These are phyloP conservation scores for Philantomba maxwellii DNA, from an alignment of 2,113 vertebrate genomes.

Conservation along the genomic window DNA sequence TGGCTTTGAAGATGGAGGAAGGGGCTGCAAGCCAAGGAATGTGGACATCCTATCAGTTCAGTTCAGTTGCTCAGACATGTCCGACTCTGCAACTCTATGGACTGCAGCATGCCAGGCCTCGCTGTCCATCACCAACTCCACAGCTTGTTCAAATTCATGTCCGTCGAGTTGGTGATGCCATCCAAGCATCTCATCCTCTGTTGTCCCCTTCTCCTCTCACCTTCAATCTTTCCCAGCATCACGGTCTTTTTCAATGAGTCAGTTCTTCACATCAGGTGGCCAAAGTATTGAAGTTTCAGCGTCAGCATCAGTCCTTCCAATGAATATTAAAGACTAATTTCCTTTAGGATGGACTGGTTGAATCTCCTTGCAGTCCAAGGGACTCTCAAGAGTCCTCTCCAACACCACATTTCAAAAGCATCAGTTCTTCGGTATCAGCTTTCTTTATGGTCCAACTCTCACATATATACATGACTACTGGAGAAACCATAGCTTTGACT, in stretches of 20 bases:
- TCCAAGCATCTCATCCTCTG: neutral
- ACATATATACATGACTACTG: neutral
- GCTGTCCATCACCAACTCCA: neutral
- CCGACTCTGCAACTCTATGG: neutral
- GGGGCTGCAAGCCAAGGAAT: too few relatives aligned
- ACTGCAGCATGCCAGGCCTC: neutral
- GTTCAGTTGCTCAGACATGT: neutral
- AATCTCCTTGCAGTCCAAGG: neutral
- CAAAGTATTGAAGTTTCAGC: neutral
- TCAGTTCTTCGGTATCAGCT: neutral
- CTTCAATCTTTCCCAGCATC: neutral
- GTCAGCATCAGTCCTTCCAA: neutral
- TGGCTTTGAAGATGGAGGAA: neutral
- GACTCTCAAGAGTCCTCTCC: neutral
- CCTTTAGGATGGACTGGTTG: neutral
- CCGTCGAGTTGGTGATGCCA: rapidly evolving
- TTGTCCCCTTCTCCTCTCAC: rapidly evolving
- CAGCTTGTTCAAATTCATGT: neutral
- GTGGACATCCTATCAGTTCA: neutral
- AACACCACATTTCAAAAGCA: neutral
- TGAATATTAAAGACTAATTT: neutral
- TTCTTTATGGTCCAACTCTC: neutral
- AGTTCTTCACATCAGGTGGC: neutral
- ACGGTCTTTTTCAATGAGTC: neutral
- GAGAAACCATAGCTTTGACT: neutral